phyloP scores from a whole-genome alignment of 64 coral and sea anemone species.

The Cladopsammia gracilis region DNA sequence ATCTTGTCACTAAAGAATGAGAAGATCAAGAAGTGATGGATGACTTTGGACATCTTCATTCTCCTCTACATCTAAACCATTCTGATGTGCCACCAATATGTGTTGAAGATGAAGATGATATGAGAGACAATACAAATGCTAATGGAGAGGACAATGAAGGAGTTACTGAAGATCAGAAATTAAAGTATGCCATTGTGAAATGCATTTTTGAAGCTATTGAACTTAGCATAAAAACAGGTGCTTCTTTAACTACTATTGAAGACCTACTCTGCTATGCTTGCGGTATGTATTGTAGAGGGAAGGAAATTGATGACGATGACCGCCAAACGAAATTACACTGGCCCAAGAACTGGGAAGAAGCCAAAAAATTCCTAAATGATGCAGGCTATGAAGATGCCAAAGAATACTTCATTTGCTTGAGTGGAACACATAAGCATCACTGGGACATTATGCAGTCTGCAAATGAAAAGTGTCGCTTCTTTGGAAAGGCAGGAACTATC shows the following conservation, averaged over 20 bases:
- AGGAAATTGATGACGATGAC: slow-evolving; percentile 42
- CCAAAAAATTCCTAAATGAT: not conserved
- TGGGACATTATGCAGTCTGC: slow-evolving; percentile 60
- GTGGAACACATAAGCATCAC: not conserved
- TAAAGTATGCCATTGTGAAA: slow-evolving; percentile 44
- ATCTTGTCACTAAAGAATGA: not conserved
- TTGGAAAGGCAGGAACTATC: slow-evolving; percentile 31
- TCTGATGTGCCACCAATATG: not conserved
- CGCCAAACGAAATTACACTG: not conserved
- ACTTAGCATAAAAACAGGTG: slow-evolving; percentile 15
- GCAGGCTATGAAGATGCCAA: slow-evolving; percentile 22
- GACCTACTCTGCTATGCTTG: slow-evolving; percentile 49
- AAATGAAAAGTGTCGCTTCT: slow-evolving; percentile 16
- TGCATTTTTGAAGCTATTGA: slow-evolving; percentile 35
- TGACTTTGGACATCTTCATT: not conserved
- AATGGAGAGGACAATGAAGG: not conserved
- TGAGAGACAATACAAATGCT: not conserved
- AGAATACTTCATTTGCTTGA: slow-evolving; percentile 54
- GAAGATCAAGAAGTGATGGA: not conserved
- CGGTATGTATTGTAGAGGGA: slow-evolving; percentile 47
- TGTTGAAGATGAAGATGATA: not conserved
- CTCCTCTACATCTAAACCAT: not conserved
- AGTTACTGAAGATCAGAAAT: slow-evolving; percentile 11
- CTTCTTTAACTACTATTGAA: slow-evolving; percentile 24
- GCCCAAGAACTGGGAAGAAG: slow-evolving; percentile 32